Evolutionary conservation across 2,797 vertebrate genomes (phyloP).

Genomic region (Cynopterus sphinx): DNA sequence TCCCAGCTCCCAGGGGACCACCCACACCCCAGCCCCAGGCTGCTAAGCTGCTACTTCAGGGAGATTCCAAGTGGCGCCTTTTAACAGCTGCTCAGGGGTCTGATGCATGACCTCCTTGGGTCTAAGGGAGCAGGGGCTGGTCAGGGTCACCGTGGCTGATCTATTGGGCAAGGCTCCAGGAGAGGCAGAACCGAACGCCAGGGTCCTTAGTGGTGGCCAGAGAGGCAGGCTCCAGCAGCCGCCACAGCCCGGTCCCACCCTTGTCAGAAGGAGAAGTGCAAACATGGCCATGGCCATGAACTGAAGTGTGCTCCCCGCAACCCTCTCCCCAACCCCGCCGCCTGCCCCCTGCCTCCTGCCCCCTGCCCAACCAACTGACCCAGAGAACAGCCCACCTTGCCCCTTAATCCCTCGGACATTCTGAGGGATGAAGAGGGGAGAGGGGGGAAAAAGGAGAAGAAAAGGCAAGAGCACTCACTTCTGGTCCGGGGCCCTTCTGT

Average conservation of each 20-base stretch:
- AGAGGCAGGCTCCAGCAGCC: neutral
- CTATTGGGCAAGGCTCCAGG: rapidly evolving
- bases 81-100: neutral
- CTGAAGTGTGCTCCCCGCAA: neutral
- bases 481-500: neutral
- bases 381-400: neutral
- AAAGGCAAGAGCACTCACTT: too few species aligned
- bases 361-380: neutral
- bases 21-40: neutral
- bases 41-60: rapidly evolving
- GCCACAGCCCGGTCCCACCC: neutral
- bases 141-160: neutral
- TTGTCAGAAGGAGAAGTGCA: neutral
- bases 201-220: neutral
- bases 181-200: neutral
- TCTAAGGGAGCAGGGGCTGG: neutral
- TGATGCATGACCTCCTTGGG: neutral
- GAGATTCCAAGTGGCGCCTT: neutral
- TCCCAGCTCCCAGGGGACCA: neutral
- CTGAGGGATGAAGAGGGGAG: neutral
- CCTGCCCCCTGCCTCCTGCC: neutral
- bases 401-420: neutral
- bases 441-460: too few species aligned
- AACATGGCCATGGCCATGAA: rapidly evolving
- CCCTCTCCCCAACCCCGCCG: neutral